Percentiles rank a stretch among this genome's conserved stretches.
These are phyloP conservation scores for Ceyx cyanopectus DNA, from an alignment of 2,113 vertebrate genomes.

Conservation along the genomic window DNA sequence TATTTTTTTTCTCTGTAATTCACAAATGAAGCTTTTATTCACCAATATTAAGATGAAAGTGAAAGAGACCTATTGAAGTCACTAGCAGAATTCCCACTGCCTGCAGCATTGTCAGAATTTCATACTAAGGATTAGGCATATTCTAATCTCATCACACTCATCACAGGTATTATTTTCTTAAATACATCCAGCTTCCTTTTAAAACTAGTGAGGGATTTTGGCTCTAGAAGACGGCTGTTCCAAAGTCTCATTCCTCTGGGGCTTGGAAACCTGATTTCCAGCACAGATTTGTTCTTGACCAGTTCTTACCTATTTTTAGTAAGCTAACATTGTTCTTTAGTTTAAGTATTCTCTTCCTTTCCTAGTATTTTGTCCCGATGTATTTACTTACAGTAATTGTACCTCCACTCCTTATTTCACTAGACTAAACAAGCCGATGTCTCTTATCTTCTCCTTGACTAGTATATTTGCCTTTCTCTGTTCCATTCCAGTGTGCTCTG, in stretches of 20 bases:
- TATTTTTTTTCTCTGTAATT: neutral
- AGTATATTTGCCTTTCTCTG: neutral
- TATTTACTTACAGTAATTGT: slow-evolving; percentile 4
- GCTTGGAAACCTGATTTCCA: neutral
- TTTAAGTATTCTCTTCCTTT: slow-evolving; percentile 45
- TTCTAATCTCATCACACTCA: neutral
- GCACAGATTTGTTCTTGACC: neutral
- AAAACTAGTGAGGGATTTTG: neutral
- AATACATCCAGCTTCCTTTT: neutral
- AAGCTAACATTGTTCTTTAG: neutral
- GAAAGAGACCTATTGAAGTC: neutral
- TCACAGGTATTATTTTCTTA: neutral
- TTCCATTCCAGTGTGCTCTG: neutral
- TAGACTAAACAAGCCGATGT: slow-evolving; percentile 43
- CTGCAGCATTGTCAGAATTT: slow-evolving; percentile 30
- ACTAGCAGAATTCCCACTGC: neutral
- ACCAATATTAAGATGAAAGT: neutral
- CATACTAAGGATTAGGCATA: neutral
- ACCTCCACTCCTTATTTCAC: neutral
- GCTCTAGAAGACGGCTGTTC: neutral
- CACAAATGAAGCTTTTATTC: neutral
- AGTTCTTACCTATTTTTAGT: slow-evolving; percentile 13
- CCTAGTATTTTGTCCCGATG: neutral
- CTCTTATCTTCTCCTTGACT: neutral
- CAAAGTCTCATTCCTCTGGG: neutral